Conservation (phyloP, 2,797 vertebrate species). For the Oceanodroma leucorhoa region DNA sequence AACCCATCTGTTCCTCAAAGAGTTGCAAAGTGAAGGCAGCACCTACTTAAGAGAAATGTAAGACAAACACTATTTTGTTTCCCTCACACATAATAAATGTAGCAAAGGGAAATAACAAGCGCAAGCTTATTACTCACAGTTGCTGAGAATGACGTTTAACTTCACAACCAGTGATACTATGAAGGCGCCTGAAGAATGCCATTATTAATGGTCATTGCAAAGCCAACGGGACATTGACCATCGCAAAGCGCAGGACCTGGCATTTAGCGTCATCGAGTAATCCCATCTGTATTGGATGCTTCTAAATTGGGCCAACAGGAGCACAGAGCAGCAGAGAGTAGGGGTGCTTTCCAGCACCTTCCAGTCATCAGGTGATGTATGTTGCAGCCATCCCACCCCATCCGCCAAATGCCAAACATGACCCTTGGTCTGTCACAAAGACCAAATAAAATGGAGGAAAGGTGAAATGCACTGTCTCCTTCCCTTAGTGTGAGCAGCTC, state of each 20-base stretch:
- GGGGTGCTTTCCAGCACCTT: not conserved
- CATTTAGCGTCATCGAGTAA: not conserved
- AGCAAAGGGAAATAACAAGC: not conserved
- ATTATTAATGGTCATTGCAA: not conserved
- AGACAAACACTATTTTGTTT: constrained; percentile 3
- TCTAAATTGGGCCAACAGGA: not conserved
- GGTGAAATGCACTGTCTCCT: not conserved
- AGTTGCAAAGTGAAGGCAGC: not conserved
- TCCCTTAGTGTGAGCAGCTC: not conserved
- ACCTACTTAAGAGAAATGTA: not conserved
- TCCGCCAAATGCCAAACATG: not conserved
- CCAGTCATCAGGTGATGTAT: not conserved
- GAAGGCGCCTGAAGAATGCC: not conserved
- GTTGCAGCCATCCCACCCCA: not conserved
- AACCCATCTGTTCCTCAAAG: not conserved
- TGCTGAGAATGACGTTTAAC: not conserved
- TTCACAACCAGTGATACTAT: not conserved
- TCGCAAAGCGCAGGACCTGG: not conserved
- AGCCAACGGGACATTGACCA: accelerated
- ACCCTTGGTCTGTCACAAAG: not conserved
- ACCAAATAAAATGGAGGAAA: not conserved
- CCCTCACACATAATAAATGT: not conserved
- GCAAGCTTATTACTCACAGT: not conserved
- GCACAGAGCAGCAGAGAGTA: not conserved
- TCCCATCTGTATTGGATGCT: accelerated